Conservation (phyloP, 2,888 invertebrate genomes). For the Agapostemon virescens region DNA sequence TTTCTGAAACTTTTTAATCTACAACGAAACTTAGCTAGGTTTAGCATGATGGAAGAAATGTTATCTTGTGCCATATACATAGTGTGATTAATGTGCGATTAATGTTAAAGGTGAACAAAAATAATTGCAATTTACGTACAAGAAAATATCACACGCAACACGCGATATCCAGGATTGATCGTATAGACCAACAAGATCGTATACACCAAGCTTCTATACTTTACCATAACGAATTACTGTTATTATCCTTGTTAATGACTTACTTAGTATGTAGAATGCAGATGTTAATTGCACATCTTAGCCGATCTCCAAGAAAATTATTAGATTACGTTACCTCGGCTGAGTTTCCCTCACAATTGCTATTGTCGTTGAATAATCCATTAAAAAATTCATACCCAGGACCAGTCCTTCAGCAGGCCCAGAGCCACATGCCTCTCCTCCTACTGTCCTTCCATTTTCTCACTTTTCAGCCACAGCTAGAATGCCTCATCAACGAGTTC, state of each 20-base stretch:
- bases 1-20: neutral
- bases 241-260: neutral
- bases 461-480: no score
- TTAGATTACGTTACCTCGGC: no score
- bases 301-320: neutral
- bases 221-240: neutral
- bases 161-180: neutral
- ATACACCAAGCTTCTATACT: neutral
- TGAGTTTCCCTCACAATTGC: no score
- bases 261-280: neutral
- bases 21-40: neutral
- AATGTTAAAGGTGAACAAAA: slow-evolving; percentile 4
- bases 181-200: neutral
- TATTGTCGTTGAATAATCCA: no score
- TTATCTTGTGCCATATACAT: neutral
- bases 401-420: no score
- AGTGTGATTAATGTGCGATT: neutral
- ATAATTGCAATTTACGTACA: neutral
- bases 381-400: no score
- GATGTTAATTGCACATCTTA: neutral
- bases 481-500: no score
- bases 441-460: no score
- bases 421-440: no score
- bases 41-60: neutral
- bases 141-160: neutral